phyloP scores from a whole-genome alignment of 2,113 vertebrate genomes.

The Gallinago paraguaiae region DNA sequence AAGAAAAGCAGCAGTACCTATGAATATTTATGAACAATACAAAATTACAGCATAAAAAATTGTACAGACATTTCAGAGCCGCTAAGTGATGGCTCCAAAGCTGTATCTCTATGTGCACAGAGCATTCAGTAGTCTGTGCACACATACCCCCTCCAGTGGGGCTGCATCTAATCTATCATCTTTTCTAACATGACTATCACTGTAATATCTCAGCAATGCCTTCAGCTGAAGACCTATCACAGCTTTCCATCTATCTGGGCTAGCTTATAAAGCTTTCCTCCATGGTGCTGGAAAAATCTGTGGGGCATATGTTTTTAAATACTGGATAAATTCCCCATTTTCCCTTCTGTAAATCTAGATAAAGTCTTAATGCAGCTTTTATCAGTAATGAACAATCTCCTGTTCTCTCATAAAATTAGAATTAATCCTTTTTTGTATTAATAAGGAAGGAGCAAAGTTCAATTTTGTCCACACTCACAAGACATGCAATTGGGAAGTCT shows the following conservation, averaged over 20 bases:
- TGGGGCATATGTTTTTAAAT: slow-evolving; percentile 11
- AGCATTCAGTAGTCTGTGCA: slow-evolving; percentile 41
- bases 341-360: not conserved
- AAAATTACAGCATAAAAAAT: slow-evolving; percentile 65
- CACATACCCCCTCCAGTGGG: slow-evolving; percentile 56
- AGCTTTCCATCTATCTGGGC: slow-evolving; percentile 22
- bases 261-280: slow-evolving; percentile 37
- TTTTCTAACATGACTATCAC: slow-evolving; percentile 63
- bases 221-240: slow-evolving; percentile 55
- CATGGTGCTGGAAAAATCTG: slow-evolving; percentile 8
- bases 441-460: slow-evolving; percentile 13
- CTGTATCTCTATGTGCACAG: not conserved
- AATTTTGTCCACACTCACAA: not conserved
- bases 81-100: slow-evolving; percentile 59
- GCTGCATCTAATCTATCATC: slow-evolving; percentile 59
- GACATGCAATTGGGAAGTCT: not conserved
- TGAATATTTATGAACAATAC: slow-evolving; percentile 66
- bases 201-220: slow-evolving; percentile 48
- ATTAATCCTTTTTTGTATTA: slow-evolving; percentile 18
- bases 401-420: not conserved
- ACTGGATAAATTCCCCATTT: slow-evolving; percentile 4
- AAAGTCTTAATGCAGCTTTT: not conserved
- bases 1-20: slow-evolving; percentile 16
- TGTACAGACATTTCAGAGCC: slow-evolving; percentile 60
- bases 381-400: slow-evolving; percentile 6